Conservation (phyloP, 2,113 vertebrate genomes). For the Cyprinodon variegatus region DNA sequence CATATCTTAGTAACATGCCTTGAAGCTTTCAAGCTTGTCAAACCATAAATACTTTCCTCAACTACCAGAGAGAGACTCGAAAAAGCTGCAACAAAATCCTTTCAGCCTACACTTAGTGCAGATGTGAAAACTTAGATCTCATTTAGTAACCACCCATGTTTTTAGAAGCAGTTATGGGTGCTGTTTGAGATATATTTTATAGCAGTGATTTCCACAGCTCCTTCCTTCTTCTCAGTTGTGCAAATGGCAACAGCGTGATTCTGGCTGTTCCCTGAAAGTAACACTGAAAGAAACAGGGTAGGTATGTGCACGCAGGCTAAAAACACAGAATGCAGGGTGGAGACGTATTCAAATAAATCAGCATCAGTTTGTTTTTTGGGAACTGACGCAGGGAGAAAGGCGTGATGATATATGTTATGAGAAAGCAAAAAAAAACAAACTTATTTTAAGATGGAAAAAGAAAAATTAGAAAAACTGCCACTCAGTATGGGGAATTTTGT, state of each 20-base stretch:
- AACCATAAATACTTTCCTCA: constrained; percentile 7
- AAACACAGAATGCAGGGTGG: neutral
- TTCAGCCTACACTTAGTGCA: constrained; percentile 16
- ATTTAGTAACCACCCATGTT: constrained; percentile 15
- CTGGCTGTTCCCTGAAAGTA: constrained; percentile 11
- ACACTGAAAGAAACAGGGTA: neutral
- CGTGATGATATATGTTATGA: neutral
- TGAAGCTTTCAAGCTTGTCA: constrained; percentile 34
- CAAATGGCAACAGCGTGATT: constrained; percentile 15
- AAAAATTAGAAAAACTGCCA: neutral
- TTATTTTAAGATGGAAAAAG: neutral
- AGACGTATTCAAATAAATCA: neutral
- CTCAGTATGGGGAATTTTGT: neutral
- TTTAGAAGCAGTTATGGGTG: constrained; percentile 14
- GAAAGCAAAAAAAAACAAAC: neutral
- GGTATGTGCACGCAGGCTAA: neutral
- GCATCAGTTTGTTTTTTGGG: neutral
- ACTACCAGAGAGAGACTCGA: constrained; percentile 4
- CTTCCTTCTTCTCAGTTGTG: constrained; percentile 18
- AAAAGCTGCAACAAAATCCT: constrained; percentile 10
- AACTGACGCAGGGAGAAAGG: neutral
- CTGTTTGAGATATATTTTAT: constrained; percentile 25
- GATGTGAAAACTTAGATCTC: constrained; percentile 21
- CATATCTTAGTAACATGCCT: constrained; percentile 50
- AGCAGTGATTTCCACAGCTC: constrained; percentile 23